A percentile compares a stretch with the other conserved stretches of the same genome.
Evolutionary conservation across 2,888 invertebrate genomes (phyloP).

Genomic region (Idaea aversata): DNA sequence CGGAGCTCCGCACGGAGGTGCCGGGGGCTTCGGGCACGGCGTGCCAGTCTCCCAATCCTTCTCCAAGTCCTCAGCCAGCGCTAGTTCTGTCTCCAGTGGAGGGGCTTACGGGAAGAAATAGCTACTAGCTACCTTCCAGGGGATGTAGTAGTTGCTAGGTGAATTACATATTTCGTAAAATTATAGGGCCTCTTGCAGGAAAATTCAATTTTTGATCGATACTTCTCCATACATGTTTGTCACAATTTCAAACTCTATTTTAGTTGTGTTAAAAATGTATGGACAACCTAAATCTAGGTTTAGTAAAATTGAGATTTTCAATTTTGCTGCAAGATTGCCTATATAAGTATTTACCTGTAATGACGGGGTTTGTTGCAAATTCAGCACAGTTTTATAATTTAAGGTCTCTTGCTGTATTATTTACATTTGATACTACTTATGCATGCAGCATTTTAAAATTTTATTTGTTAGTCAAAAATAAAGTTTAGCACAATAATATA

Average conservation of each 20-base stretch:
- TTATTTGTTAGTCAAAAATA: neutral
- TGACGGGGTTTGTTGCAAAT: neutral
- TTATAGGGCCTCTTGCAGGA: neutral
- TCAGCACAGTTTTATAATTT: neutral
- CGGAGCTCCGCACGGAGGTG: slow-evolving; percentile 26
- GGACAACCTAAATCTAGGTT: too few relatives aligned
- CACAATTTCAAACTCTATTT: too few relatives aligned
- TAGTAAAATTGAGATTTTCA: too few relatives aligned
- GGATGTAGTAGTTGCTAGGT: slow-evolving; percentile 12
- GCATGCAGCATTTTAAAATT: too few relatives aligned
- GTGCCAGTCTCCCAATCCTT: slow-evolving; percentile 43
- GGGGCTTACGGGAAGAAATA: slow-evolving; percentile 23
- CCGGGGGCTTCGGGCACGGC: slow-evolving; percentile 29
- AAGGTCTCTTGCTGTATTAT: too few relatives aligned
- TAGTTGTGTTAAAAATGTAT: too few relatives aligned
- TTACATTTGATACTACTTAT: too few relatives aligned
- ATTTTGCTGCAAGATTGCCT: too few relatives aligned
- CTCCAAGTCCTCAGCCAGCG: slow-evolving; percentile 58
- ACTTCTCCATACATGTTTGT: too few relatives aligned
- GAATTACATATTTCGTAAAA: slow-evolving; percentile 5
- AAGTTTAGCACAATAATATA: neutral
- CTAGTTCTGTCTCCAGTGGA: slow-evolving; percentile 49
- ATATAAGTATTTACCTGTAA: neutral
- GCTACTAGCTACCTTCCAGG: neutral
- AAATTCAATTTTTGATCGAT: too few relatives aligned